Evolutionary conservation across 2,797 vertebrate genomes (phyloP), one percentile per base, ranked within the genome.

Genomic region (Oreochromis grahami): DNA sequence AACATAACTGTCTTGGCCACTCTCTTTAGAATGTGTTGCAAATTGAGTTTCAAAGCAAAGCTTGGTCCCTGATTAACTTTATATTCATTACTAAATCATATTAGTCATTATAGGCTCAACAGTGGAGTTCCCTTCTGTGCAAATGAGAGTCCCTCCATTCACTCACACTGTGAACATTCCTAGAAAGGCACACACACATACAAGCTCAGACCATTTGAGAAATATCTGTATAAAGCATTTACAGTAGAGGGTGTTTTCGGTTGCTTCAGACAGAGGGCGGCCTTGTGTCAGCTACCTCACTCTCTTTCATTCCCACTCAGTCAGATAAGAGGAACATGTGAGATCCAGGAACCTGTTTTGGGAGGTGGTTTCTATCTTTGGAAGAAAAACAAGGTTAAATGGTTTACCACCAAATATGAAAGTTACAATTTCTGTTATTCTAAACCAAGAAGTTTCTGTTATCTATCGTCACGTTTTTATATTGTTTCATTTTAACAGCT

Each of bases 221-320:
- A 60, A 74, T 53, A 26, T 86, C 48, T 78, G 65, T 84, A 84
- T 84, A 65, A 50, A 86, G 43, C 79, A 65, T 85, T 84, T 92
- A 92, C 93, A 92, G 91, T 93, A 89, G 85, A 87, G 88, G 85
- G 91, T 79, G 79, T 94, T 96, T 93, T 95, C 92, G 83, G 26
- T 86, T 82, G 68, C 92, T 93, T 96, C 96, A 96, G 96, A 96
- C 92, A 96, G 96, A 96, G 96, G 96, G 96, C 95, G 93, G 93
- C 94, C 95, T 96, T 96, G 96, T 95, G 96, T 96, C 95, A 93
- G 93, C 91, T 94, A 93, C 94, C 65, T 87, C 26, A 74, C 77
- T 60, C 58, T 53, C 48, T 78, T 63, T 63, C 38, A 41, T 48
- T 84, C 34, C 58, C 58, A 56, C 50, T 24, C 76, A 68, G 41